Evolutionary conservation across 2,888 invertebrate genomes (phyloP), one percentile per base, ranked within the genome.

Genomic region (Chromoteleia sp.): DNA sequence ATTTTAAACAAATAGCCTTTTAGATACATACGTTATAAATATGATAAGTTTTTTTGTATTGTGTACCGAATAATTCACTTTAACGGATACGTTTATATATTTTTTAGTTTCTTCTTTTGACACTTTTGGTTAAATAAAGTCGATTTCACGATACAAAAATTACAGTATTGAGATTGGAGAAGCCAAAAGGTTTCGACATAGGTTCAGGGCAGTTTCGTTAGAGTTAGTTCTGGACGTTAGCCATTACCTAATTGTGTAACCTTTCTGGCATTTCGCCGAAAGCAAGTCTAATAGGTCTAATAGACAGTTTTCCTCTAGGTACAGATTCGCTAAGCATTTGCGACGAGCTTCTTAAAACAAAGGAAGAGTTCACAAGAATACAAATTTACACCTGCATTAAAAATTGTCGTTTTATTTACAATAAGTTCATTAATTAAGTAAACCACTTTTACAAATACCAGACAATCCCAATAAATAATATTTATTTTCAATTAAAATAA

Each of bases 181-280:
- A 76, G 68, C 56, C 79, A 52, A 71, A 65, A 68, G 71, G 73
- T 71, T 81, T 79, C 48, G 48, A 61, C 52, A 43, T 67, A 45
- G 68, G 71, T 79, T 68, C 76, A 54, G 76, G 75, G 82, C 68
- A 76, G 82, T 83, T 79, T 80, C 58, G 80, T 71, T 70, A 73
- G 78, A 81, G 79, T 86, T 86, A 85, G 84, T 89, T 85, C 87
- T 89, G 89, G 88, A 89, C 84, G 83, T 84, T 77, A 83, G 87
- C 89, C 87, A 89, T 88, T 89, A 89, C 87, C 88, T 89, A 90
- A 89, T 89, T 89, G 88, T 86, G 86, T 86, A 88, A 88, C 87
- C 87, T 89, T 88, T 87, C 87, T 88, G 89, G 88, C 87, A 85
- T 88, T 85, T 84, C 86, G 88, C 86, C 86, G 85, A 85, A 83